Base-by-base conservation (phyloP, 2,888 invertebrate genomes). In the Neria commutata region DNA sequence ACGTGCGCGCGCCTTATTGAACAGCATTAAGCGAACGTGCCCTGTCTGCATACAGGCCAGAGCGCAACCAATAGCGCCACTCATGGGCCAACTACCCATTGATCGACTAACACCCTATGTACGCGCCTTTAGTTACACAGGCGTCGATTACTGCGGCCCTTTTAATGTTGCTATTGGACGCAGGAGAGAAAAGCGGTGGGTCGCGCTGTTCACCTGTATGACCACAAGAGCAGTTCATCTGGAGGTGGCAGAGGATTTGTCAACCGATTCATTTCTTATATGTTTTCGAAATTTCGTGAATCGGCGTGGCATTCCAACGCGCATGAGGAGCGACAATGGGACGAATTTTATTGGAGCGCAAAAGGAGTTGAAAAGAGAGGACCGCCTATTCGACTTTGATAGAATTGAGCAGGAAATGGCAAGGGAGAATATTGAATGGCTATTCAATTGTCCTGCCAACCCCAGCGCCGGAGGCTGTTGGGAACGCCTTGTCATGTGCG, bases 111-210 rank as follows among this genome's bases (percentile, higher is more conserved):
- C 37, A n/a, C 37, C 37, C 4, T 37, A 37, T n/a, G 4, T 37
- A 8, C 37, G 37, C 10, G 11, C 37, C n/a, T 37, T 37, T n/a
- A 37, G 14, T n/a, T 37, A 37, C n/a, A 14, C 37, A 2, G n/a
- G 2, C n/a, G n/a, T n/a, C n/a, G n/a, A n/a, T n/a, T n/a, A n/a
- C n/a, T n/a, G n/a, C n/a, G n/a, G n/a, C n/a, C n/a, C n/a, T n/a
- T n/a, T n/a, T n/a, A n/a, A n/a, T n/a, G n/a, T n/a, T n/a, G n/a
- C n/a, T n/a, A n/a, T 2, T 11, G 45, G 45, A 10, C 3, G 64
- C 66, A 8, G 69, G 67, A 0, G 21, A 67, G 2, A 69, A 69
- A 45, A 67, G 60, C 40, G 67, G 64, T 24, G 67, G 67, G 4
- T 65, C 67, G 6, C 63, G n/a, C 19, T 60, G 19, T 56, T 48